These are phyloP conservation scores for Macrophya alboannulata DNA, from an alignment of 2,888 invertebrate species.

Conservation along the genomic window DNA sequence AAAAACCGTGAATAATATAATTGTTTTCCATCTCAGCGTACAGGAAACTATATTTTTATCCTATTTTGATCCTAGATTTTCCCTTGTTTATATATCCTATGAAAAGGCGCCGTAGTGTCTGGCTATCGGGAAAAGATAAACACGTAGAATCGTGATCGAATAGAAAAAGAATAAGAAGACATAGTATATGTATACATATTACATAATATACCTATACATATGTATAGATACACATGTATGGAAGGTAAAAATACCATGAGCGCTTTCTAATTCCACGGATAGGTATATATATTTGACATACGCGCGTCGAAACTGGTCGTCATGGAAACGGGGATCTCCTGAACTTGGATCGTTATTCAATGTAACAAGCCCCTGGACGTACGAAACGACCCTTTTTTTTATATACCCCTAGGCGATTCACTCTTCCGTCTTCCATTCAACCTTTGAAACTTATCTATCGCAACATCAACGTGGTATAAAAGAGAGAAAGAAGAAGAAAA, in stretches of 20 bases:
- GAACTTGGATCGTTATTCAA: conserved; percentile 56
- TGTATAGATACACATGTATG: neutral
- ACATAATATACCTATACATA: too few species aligned
- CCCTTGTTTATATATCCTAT: neutral
- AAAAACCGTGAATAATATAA: neutral
- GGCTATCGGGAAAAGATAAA: conserved; percentile 8
- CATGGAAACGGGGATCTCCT: conserved; percentile 45
- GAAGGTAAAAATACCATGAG: conserved; percentile 13
- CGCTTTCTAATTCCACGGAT: conserved; percentile 15
- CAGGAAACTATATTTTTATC: neutral
- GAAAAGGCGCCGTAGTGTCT: neutral
- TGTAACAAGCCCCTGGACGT: conserved; percentile 46
- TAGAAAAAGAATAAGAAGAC: neutral
- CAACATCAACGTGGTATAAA: neutral
- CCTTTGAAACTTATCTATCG: conserved; percentile 38
- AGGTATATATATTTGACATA: conserved; percentile 46
- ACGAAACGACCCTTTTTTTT: conserved; percentile 49
- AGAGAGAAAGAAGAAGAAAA: neutral
- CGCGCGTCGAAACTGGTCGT: conserved; percentile 44
- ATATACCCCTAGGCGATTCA: conserved; percentile 22
- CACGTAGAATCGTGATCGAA: conserved; percentile 1
- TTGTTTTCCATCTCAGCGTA: too few species aligned
- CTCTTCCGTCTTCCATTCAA: conserved; percentile 50
- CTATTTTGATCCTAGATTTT: neutral
- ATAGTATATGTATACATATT: too few species aligned